Percentiles rank a stretch among this genome's conserved stretches.
Evolutionary conservation across 2,797 vertebrate species (phyloP).

Genomic region (Poeciliopsis presidionis): DNA sequence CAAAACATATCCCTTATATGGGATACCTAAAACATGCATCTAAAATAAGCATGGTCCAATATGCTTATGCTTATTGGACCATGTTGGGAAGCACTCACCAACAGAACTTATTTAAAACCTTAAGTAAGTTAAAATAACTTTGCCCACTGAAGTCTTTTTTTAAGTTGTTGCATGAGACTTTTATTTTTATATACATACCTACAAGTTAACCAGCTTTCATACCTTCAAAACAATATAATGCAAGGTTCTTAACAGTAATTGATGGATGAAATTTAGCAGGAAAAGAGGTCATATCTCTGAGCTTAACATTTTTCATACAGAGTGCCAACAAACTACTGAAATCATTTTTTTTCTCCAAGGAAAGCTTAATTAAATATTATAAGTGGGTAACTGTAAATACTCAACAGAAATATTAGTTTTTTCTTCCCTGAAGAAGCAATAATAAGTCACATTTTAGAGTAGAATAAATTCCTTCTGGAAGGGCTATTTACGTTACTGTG

Average conservation of each 20-base stretch:
- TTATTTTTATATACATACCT: neutral
- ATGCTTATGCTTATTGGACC: neutral
- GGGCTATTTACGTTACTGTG: neutral
- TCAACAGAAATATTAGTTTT: neutral
- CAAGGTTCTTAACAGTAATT: neutral
- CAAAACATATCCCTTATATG: no score
- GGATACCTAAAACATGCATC: neutral
- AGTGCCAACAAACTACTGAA: neutral
- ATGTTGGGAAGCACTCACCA: neutral
- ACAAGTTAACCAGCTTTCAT: neutral
- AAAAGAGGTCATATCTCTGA: neutral
- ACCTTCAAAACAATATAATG: slow-evolving; percentile 1
- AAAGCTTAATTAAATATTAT: neutral
- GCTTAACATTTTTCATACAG: neutral
- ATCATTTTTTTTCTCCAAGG: neutral
- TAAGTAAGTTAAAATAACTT: neutral
- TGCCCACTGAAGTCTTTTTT: neutral
- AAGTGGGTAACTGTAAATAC: neutral
- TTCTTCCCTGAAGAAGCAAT: neutral
- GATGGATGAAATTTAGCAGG: neutral
- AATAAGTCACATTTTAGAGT: neutral
- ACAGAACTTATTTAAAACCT: neutral
- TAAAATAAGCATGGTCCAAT: no score
- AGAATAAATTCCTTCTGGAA: neutral
- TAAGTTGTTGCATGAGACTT: neutral